Evolutionary conservation across 2,797 vertebrate species (phyloP).

Genomic region (Sarcoramphus papa): DNA sequence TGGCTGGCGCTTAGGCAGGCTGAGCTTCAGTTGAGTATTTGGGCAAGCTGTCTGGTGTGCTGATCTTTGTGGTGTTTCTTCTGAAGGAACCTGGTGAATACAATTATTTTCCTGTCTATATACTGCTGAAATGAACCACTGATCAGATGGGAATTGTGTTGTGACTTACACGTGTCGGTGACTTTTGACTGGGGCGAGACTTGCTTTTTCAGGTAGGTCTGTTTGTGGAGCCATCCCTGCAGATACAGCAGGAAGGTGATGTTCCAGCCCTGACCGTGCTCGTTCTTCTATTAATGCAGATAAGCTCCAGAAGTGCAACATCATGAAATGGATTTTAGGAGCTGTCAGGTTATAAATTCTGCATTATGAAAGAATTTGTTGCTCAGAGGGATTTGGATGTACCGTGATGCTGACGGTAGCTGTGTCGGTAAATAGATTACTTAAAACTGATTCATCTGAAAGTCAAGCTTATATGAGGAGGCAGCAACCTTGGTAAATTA

Average conservation of each 20-base stretch:
- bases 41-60: not conserved
- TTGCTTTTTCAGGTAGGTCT: not conserved
- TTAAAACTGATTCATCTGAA: not conserved
- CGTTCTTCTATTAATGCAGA: not conserved
- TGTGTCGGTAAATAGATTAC: not conserved
- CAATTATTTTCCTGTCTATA: not conserved
- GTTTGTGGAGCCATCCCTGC: not conserved
- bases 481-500: not conserved
- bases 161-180: rapidly evolving
- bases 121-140: not conserved
- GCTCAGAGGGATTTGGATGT: not conserved
- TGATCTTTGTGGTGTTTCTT: not conserved
- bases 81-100: not conserved
- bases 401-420: not conserved
- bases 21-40: not conserved
- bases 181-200: not conserved
- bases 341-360: not conserved
- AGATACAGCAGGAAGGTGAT: not conserved
- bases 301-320: not conserved
- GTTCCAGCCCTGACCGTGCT: not conserved
- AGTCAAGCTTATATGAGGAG: not conserved
- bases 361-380: not conserved
- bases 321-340: not conserved
- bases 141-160: not conserved
- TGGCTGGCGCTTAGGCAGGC: not conserved